Conservation (phyloP, 2,113 vertebrate genomes). For the Channa maculata region DNA sequence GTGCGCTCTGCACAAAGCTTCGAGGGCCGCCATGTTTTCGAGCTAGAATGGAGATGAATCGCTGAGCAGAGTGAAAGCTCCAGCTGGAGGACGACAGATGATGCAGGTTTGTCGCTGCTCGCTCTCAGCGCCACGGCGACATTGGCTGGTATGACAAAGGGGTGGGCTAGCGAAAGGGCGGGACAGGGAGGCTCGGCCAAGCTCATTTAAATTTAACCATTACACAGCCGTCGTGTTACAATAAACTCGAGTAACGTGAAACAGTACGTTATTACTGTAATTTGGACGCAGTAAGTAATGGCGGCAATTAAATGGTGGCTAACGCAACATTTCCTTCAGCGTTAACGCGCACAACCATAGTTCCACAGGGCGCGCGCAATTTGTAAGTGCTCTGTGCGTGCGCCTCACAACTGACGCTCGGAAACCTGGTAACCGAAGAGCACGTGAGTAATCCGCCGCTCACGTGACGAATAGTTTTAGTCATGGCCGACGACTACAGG, state of each 20-base stretch:
- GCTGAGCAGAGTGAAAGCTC: slow-evolving; percentile 4
- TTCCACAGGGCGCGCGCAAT: background rate
- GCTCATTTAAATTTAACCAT: slow-evolving; percentile 69
- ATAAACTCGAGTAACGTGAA: no score
- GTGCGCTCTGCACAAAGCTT: slow-evolving; percentile 72
- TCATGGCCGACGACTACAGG: slow-evolving; percentile 88
- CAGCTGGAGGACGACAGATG: background rate
- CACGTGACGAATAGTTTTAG: slow-evolving; percentile 82
- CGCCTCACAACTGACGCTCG: background rate
- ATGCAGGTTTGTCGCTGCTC: background rate
- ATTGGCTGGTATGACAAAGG: slow-evolving; percentile 29
- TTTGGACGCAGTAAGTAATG: background rate
- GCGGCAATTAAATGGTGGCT: background rate
- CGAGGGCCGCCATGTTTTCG: slow-evolving; percentile 81
- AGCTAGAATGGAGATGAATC: slow-evolving; percentile 4
- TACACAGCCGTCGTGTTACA: slow-evolving; percentile 3
- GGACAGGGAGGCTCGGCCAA: slow-evolving; percentile 55
- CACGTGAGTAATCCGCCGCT: slow-evolving; percentile 78
- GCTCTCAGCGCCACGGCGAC: slow-evolving; percentile 10
- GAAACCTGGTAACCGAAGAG: slow-evolving; percentile 1
- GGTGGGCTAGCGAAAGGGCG: background rate
- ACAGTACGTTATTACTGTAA: no score
- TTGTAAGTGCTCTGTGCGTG: no score
- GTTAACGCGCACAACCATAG: background rate
- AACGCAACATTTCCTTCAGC: no score